Base-by-base conservation (phyloP, 2,113 vertebrate genomes). In the Seriola quinqueradiata region DNA sequence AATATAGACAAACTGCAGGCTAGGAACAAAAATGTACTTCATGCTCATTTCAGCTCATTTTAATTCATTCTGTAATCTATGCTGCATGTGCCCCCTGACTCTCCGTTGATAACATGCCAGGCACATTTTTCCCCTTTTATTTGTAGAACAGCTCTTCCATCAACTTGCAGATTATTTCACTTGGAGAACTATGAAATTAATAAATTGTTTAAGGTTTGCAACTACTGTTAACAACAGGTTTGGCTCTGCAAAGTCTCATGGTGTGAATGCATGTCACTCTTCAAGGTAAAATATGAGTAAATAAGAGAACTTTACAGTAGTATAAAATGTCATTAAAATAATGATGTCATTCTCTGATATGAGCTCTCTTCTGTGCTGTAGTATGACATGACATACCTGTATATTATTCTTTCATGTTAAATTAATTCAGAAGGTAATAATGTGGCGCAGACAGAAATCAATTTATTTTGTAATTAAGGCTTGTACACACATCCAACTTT, bases 1-100 rank as follows among this genome's bases (percentile, higher is more conserved):
- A 94, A 94, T 92, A 91, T 92, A 92, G 89, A 89, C 79, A 76
- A 90, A 93, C 90, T 92, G 87, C 86, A 73, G 87, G 92, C 91
- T 81, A 85, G 78, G 81, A 94, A 92, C 89, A 91, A 90, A 92
- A 91, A 93, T 91, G 83, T 84, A 83, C 79, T 86, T 88, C 86
- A 87, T 87, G 88, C 90, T 91, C 77, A 90, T 90, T 91, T 89
- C 64, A 67, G 70, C 85, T 89, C 71, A 83, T 91, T 89, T 90
- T 58, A 88, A 93, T 94, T 90, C 74, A 83, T 83, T 87, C 71
- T 66, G 69, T 88, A 89, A 92, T 91, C 89, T 87, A 52, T 17
- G 57, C 79, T 82, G 61, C 73, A 77, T 91, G 90, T 90, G 70
- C 82, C 87, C 87, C 80, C 83, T 89, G 88, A 92, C 88, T 86